Evolutionary conservation across 2,797 vertebrate species (phyloP).

Genomic region (Anniella stebbinsi): DNA sequence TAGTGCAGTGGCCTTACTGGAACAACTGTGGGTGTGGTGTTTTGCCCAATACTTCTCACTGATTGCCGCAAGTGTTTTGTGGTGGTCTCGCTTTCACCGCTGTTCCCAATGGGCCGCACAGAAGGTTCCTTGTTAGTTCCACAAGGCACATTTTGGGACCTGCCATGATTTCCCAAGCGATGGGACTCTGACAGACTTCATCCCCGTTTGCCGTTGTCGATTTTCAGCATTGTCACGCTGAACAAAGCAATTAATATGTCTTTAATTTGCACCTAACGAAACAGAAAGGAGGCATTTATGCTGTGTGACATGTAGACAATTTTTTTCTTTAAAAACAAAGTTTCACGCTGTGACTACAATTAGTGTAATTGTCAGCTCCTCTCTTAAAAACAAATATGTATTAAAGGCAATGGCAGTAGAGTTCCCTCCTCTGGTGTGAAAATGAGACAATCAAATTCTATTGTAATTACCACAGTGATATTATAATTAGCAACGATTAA

Average conservation of each 20-base stretch:
- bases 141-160: constrained; percentile 23
- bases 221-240: constrained; percentile 74
- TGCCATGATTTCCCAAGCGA: constrained; percentile 50
- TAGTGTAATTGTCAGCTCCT: constrained; percentile 93
- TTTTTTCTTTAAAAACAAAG: constrained; percentile 87
- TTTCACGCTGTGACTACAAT: constrained; percentile 93
- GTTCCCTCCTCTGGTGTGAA: constrained; percentile 89
- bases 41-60: not conserved
- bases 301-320: constrained; percentile 82
- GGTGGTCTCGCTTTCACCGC: too few species aligned
- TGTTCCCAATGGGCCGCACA: not conserved
- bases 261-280: constrained; percentile 87
- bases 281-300: constrained; percentile 81
- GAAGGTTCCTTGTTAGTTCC: constrained; percentile 20
- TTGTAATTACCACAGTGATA: constrained; percentile 97
- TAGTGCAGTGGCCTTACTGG: not conserved
- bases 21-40: not conserved
- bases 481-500: constrained; percentile 98
- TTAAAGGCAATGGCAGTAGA: constrained; percentile 89
- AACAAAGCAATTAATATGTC: constrained; percentile 83
- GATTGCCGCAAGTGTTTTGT: too few species aligned
- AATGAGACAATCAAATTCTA: constrained; percentile 99
- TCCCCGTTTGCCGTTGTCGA: constrained; percentile 58
- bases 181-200: constrained; percentile 63
- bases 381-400: constrained; percentile 95